Conservation (phyloP, 2,888 invertebrate species). For the Lypha dubia region DNA sequence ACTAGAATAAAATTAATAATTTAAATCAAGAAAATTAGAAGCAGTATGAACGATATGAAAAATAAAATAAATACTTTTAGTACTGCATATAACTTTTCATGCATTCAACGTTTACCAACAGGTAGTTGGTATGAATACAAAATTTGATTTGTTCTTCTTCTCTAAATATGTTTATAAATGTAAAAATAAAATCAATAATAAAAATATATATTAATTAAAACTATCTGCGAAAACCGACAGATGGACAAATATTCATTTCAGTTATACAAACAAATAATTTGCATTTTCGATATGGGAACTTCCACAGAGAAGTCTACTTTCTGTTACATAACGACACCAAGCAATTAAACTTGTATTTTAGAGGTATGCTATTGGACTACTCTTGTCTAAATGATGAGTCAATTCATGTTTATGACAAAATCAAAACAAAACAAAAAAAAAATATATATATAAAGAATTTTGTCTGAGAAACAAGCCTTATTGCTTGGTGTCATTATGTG, state of each 20-base stretch:
- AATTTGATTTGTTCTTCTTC: conserved; percentile 44
- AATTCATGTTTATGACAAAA: too few relatives aligned
- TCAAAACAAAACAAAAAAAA: too few relatives aligned
- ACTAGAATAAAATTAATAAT: not conserved
- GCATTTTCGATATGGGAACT: not conserved
- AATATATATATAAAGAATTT: too few relatives aligned
- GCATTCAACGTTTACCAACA: not conserved
- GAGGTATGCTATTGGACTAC: too few relatives aligned
- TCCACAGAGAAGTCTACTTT: too few relatives aligned
- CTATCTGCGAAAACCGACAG: not conserved
- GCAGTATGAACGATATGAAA: not conserved
- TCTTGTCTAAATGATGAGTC: too few relatives aligned
- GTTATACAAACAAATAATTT: conserved; percentile 3
- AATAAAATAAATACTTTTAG: too few relatives aligned
- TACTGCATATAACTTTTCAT: not conserved
- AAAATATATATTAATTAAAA: too few relatives aligned
- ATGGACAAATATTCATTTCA: conserved; percentile 2
- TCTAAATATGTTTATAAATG: not conserved
- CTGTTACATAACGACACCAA: too few relatives aligned
- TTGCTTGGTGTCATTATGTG: too few relatives aligned
- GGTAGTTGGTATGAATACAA: not conserved
- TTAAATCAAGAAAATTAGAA: not conserved
- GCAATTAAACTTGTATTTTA: too few relatives aligned
- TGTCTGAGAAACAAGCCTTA: too few relatives aligned
- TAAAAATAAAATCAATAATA: not conserved